These are phyloP conservation scores for Siderastrea radians DNA, from an alignment of 92 coral and sea anemone genomes.

Conservation along the genomic window DNA sequence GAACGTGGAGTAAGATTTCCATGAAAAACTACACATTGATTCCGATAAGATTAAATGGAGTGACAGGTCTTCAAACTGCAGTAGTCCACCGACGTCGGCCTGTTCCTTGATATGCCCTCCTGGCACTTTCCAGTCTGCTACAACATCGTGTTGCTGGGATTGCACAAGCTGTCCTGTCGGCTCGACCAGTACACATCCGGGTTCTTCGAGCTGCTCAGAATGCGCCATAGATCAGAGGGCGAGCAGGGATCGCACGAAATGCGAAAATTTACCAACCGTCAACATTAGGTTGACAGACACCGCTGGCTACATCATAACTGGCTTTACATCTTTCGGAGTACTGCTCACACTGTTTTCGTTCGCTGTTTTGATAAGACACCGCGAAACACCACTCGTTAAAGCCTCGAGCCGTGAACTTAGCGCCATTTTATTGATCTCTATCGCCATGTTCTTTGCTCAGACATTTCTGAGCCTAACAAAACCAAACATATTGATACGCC, in stretches of 20 bases:
- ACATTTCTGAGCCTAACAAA: constrained; percentile 43
- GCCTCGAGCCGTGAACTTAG: constrained; percentile 72
- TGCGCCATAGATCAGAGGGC: constrained; percentile 60
- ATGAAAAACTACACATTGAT: constrained; percentile 39
- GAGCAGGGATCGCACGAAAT: constrained; percentile 57
- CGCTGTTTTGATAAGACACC: constrained; percentile 39
- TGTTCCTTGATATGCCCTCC: constrained; percentile 77
- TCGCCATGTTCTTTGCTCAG: constrained; percentile 56
- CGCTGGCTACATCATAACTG: constrained; percentile 53
- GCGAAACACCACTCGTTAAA: constrained; percentile 70
- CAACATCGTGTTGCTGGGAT: constrained; percentile 85
- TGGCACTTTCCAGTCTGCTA: constrained; percentile 70
- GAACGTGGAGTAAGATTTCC: constrained; percentile 45
- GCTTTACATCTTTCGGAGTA: constrained; percentile 36
- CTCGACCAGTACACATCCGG: constrained; percentile 40
- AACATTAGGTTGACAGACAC: constrained; percentile 53
- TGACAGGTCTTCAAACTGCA: neutral
- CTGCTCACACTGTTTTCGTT: constrained; percentile 24
- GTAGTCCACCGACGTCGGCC: constrained; percentile 59
- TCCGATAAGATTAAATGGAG: constrained; percentile 61
- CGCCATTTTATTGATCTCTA: constrained; percentile 38
- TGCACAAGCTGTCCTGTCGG: constrained; percentile 75
- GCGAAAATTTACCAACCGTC: constrained; percentile 46
- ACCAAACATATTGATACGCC: constrained; percentile 58
- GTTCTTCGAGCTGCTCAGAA: constrained; percentile 48